Evolutionary conservation across 2,113 vertebrate species (phyloP).

Genomic region (Sterna hirundo): DNA sequence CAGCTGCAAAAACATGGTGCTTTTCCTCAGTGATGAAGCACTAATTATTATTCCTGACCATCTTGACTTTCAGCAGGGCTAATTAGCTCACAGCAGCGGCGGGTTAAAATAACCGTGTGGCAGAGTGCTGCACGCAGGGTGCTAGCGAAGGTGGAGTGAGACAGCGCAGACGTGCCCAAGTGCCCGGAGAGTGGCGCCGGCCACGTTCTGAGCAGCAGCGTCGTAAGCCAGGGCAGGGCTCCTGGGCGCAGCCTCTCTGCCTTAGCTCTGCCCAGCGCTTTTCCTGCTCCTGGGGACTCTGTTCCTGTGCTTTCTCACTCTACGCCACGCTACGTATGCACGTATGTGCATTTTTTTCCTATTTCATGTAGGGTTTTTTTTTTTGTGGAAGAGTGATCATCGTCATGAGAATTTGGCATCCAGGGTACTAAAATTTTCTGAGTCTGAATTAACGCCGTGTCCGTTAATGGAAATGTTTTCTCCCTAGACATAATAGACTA

Average conservation of each 20-base stretch:
- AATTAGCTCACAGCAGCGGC: neutral
- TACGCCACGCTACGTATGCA: fast-evolving
- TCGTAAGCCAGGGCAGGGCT: neutral
- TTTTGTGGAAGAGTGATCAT: neutral
- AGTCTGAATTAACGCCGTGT: neutral
- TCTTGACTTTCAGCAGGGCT: neutral
- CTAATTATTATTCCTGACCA: neutral
- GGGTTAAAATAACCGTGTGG: neutral
- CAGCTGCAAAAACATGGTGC: neutral
- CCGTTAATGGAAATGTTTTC: constrained; percentile 5
- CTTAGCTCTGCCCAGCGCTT: neutral
- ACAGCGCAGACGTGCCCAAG: fast-evolving
- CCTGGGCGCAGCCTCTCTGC: neutral
- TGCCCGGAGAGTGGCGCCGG: too few relatives aligned
- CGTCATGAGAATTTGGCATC: neutral
- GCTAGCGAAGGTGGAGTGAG: neutral
- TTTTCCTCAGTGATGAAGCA: neutral
- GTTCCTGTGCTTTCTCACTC: neutral
- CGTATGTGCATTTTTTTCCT: neutral
- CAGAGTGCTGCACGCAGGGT: neutral
- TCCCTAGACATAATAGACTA: neutral
- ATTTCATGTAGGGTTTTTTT: neutral
- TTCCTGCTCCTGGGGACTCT: neutral
- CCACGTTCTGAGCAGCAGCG: neutral
- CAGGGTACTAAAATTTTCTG: neutral